phyloP scores from a whole-genome alignment of 2,797 vertebrate species.

The Poliocrania exsul region DNA sequence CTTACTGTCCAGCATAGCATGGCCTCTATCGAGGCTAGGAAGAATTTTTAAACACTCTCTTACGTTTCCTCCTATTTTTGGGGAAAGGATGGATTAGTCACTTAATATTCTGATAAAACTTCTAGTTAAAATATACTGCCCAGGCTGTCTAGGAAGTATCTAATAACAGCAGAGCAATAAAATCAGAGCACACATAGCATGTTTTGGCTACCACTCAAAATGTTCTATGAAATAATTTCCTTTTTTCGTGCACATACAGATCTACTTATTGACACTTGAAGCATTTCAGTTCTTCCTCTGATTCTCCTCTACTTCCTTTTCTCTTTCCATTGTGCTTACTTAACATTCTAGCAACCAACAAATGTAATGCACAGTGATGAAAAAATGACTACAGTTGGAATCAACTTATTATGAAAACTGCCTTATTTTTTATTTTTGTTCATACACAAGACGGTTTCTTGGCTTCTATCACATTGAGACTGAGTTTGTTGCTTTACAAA shows the following conservation, averaged over 20 bases:
- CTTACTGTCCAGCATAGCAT: neutral
- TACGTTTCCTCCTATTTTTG: neutral
- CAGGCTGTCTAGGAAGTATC: neutral
- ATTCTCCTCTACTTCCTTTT: neutral
- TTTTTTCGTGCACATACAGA: neutral
- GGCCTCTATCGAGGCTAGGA: neutral
- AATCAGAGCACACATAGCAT: neutral
- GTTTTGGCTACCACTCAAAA: neutral
- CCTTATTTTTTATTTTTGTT: neutral
- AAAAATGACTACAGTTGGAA: neutral
- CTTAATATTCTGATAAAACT: neutral
- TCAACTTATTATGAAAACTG: neutral
- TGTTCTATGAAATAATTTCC: neutral
- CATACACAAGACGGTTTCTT: neutral
- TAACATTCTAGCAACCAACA: neutral
- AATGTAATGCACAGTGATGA: neutral
- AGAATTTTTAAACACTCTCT: neutral
- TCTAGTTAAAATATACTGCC: neutral
- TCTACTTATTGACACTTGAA: neutral
- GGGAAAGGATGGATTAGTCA: neutral
- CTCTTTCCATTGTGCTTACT: neutral
- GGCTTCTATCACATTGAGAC: neutral
- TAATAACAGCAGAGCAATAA: neutral
- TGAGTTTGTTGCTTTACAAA: neutral
- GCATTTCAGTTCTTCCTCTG: neutral